Percentiles rank a stretch among this genome's conserved stretches.
Conservation (phyloP, 2,113 vertebrate genomes). For the Platichthys flesus region DNA sequence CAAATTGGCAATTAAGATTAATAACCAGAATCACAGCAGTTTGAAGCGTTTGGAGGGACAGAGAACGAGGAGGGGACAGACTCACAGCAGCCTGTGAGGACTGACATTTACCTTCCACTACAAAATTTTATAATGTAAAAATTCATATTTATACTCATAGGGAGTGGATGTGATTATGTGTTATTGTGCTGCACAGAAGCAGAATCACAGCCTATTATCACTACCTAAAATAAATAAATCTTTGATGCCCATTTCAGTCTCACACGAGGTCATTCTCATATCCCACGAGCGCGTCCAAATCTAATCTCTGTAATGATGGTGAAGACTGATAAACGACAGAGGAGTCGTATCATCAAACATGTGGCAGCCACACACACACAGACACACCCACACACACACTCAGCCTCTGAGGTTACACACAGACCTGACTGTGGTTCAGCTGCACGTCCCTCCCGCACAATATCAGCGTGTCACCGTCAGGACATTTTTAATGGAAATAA, state of each 20-base stretch:
- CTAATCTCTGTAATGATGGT: conserved; percentile 59
- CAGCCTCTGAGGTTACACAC: too few species aligned
- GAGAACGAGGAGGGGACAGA: conserved; percentile 6
- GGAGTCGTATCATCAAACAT: conserved; percentile 48
- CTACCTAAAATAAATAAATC: not conserved
- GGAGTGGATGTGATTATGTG: not conserved
- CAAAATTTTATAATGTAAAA: conserved; percentile 10
- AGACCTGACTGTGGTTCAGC: too few species aligned
- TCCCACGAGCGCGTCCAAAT: conserved; percentile 47
- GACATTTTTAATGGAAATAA: conserved; percentile 66
- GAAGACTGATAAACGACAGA: conserved; percentile 55
- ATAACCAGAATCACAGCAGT: conserved; percentile 31
- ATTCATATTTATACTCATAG: not conserved
- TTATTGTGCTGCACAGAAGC: conserved; percentile 12
- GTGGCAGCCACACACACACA: conserved; percentile 27
- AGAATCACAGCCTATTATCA: conserved; percentile 8
- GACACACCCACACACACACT: too few species aligned
- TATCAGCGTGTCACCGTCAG: conserved; percentile 11
- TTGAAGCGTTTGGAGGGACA: conserved; percentile 29
- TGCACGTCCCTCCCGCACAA: too few species aligned
- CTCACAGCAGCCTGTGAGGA: not conserved
- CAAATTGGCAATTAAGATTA: conserved; percentile 63
- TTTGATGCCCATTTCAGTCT: conserved; percentile 15
- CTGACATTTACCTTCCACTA: not conserved
- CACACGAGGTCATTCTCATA: conserved; percentile 57